Evolutionary conservation across 2,888 invertebrate genomes (phyloP), one percentile per base, ranked within the genome.

Genomic region (Notocelia uddmanniana): DNA sequence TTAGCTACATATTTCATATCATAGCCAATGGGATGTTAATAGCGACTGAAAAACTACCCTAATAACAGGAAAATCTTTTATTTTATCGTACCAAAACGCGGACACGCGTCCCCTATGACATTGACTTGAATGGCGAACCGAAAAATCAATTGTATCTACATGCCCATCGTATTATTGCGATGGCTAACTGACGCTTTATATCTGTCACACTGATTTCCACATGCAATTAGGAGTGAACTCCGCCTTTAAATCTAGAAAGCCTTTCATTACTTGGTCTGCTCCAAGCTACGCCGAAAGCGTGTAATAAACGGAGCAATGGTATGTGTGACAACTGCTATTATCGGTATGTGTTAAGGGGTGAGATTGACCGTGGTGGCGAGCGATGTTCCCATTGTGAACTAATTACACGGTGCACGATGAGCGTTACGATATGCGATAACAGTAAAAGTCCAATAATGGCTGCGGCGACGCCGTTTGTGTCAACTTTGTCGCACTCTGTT

Each of bases 361-460:
- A 72, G 68, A 72, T 73, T 80, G 73, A 76, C 73, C 72, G 75
- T 82, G 80, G 82, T 87, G 82, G 82, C 78, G 81, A 79, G 80
- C 77, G 79, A 79, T 82, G 82, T 85, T 83, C 81, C 82, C 83
- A 87, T 87, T 86, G 88, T 82, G 79, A 80, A 80, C 88, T 92
- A 92, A 92, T 92, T 90, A 91, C 88, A 89, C 82, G 82, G 85
- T 84, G 84, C 80, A 77, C 81, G 82, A 83, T 85, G 84, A 83
- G 78, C 73, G 80, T 89, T 89, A 90, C 91, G 87, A 90, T 90
- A 87, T 82, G 85, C 88, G 88, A 92, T 92, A 92, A 92, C 90
- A 91, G 89, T 93, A 91, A 93, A 92, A 91, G 86, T 87, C 80
- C 80, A 83, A 81, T 92, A 90, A 92, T 89, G 88, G 87, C 81